A percentile compares a stretch with the other conserved stretches of the same genome.
Evolutionary conservation across 2,113 vertebrate genomes (phyloP).

Genomic region (Channa maculata): DNA sequence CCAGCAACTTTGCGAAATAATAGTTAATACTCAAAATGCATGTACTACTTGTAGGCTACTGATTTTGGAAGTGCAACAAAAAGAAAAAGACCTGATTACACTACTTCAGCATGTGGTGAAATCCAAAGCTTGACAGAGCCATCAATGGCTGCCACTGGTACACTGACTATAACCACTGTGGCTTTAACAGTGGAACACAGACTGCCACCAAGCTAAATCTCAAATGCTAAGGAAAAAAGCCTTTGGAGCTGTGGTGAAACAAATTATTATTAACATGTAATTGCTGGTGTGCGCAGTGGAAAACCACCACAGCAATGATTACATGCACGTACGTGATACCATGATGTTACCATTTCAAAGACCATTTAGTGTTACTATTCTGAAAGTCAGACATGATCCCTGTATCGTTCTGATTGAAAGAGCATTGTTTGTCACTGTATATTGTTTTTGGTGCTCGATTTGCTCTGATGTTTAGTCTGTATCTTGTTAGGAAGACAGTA

Average conservation of each 20-base stretch:
- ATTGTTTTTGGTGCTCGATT: neutral
- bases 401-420: neutral
- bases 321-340: neutral
- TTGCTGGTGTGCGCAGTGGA: conserved; percentile 31
- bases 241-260: neutral
- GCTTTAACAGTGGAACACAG: conserved; percentile 32
- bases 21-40: too few species aligned
- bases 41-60: too few species aligned
- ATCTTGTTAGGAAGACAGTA: neutral
- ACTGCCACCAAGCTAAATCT: conserved; percentile 5
- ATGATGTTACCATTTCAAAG: conserved; percentile 20
- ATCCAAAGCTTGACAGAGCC: neutral
- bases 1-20: too few species aligned
- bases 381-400: neutral
- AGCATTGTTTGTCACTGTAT: neutral
- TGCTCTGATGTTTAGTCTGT: conserved; percentile 16
- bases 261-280: conserved; percentile 17
- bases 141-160: neutral
- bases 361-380: neutral
- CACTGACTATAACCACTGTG: conserved; percentile 10
- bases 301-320: conserved; percentile 29
- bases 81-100: neutral
- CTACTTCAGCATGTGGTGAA: neutral
- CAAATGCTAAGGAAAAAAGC: conserved; percentile 19
- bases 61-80: neutral